Evolutionary conservation across 2,888 invertebrate species (phyloP), one percentile per base, ranked within the genome.

Genomic region (Sesia apiformis): DNA sequence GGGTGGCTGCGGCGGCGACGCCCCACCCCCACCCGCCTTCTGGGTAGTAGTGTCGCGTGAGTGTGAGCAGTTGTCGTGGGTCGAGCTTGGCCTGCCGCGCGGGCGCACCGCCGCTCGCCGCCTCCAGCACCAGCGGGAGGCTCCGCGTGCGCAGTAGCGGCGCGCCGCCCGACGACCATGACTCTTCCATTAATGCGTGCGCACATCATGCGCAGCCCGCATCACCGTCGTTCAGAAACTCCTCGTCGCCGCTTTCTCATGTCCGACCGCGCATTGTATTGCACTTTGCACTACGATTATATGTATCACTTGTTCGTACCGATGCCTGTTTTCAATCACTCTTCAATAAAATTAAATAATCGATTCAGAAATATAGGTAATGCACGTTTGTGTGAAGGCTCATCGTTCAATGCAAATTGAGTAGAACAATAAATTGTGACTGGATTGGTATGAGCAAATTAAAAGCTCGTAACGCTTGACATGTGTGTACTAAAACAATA

Each of bases 1-100:
- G 78, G 38, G 95, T 91, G 23, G 93, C 94, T 39, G 93, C 94
- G 23, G 91, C 87, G 2, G 95, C 91, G 53, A 96, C 93, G 54
- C 95, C 92, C 95, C 95, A 96, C 4, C 96, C 96, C 96, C 96
- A 96, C 0, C 95, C 96, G 4, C 95, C 95, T 81, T 96, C 96
- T 41, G 96, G 96, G 80, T 96, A 96, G 82, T 96, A 96, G 72
- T 96, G 95, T 67, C 95, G 94, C 62, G 94, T 93, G 62, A 94
- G 89, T 5, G 93, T 93, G 55, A 94, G 88, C 64, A 93, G 81
- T 58, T 91, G 90, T 58, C 91, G 90, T 49, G 90, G 91, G 76
- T 88, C 89, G 73, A 87, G 88, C 75, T 76, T 90, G 74, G 80
- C 74, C 76, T 79, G 83, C 70, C 81, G 86, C 74, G 82, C 72